phyloP scores from a whole-genome alignment of 2,113 vertebrate species.

The Cacatua alba region DNA sequence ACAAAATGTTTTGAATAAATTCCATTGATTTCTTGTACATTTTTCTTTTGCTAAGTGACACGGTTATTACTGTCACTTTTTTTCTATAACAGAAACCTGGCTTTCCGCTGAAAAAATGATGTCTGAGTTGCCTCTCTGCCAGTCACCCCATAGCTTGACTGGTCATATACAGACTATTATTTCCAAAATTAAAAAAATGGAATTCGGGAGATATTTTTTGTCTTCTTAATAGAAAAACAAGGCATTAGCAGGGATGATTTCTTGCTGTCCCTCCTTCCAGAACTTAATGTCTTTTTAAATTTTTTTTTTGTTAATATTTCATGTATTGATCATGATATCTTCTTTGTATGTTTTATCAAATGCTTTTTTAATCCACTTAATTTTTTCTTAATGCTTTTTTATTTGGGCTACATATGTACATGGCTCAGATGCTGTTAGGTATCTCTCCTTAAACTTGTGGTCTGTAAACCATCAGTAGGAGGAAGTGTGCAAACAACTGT shows the following conservation, averaged over 20 bases:
- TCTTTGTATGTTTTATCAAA: neutral
- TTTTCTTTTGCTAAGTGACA: neutral
- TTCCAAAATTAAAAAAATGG: neutral
- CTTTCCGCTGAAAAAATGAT: neutral
- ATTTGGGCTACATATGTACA: neutral
- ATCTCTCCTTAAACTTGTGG: neutral
- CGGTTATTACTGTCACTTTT: neutral
- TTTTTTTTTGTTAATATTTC: neutral
- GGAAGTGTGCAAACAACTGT: neutral
- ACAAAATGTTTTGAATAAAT: neutral
- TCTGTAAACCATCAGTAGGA: neutral
- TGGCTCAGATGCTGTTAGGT: neutral
- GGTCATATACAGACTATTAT: neutral
- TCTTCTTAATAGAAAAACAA: neutral
- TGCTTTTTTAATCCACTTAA: neutral
- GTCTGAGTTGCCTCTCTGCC: neutral
- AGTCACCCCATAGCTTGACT: neutral
- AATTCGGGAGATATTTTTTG: neutral
- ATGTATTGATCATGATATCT: neutral
- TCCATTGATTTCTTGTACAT: neutral
- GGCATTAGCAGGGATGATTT: neutral
- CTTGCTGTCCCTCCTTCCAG: neutral
- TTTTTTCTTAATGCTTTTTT: neutral
- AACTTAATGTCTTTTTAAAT: neutral
- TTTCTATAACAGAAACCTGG: neutral